Evolutionary conservation across 2,888 invertebrate species (phyloP).

Genomic region (Blastobasis lacticolella): DNA sequence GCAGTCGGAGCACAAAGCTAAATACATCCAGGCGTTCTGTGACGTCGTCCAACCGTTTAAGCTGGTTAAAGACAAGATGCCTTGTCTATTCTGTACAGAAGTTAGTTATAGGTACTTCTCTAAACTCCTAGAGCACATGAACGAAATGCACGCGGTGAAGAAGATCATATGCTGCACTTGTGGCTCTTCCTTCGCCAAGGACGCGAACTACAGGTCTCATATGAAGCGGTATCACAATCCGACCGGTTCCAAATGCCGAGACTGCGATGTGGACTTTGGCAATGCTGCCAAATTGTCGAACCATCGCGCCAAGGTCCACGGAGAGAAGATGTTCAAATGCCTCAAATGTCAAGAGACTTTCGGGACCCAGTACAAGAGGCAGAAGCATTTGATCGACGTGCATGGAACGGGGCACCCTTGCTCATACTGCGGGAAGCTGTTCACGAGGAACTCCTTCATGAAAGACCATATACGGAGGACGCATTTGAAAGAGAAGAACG

Average conservation of each 20-base stretch:
- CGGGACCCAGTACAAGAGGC: conserved; percentile 25
- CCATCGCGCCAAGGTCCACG: conserved; percentile 29
- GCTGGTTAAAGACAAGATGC: conserved; percentile 22
- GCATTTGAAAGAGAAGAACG: conserved; percentile 38
- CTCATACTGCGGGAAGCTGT: conserved; percentile 32
- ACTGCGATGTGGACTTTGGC: conserved; percentile 27
- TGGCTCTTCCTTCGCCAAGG: conserved; percentile 22
- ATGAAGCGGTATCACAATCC: conserved; percentile 21
- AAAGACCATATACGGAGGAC: conserved; percentile 32
- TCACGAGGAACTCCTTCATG: conserved; percentile 31
- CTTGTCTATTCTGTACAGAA: conserved; percentile 22
- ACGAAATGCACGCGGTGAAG: conserved; percentile 22
- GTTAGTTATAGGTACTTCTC: conserved; percentile 24
- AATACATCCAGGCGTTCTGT: conserved; percentile 20
- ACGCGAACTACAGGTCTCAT: conserved; percentile 22
- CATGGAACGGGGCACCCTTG: conserved; percentile 32
- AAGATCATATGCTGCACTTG: conserved; percentile 27
- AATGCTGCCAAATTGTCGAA: conserved; percentile 20
- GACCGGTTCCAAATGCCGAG: conserved; percentile 21
- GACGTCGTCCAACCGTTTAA: conserved; percentile 23
- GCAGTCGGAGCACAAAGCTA: conserved; percentile 19
- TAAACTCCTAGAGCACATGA: conserved; percentile 27
- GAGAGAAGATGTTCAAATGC: conserved; percentile 27
- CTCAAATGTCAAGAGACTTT: conserved; percentile 29
- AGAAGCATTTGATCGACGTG: conserved; percentile 26